These are phyloP conservation scores for Tinamus guttatus DNA, from an alignment of 2,113 vertebrate species.

Conservation along the genomic window DNA sequence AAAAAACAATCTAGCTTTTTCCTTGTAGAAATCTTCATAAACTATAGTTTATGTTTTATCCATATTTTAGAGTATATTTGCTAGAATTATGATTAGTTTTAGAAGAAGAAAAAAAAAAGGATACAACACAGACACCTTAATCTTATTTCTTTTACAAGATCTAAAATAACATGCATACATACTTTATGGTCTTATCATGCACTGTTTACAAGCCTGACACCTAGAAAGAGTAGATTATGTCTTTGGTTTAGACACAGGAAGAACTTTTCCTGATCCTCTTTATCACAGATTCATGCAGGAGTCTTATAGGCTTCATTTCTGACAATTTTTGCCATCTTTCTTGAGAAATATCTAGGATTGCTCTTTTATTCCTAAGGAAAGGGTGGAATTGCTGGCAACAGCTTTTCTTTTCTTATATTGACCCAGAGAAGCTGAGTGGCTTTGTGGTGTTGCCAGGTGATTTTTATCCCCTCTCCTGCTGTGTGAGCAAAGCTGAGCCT, in stretches of 20 bases:
- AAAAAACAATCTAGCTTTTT: background rate
- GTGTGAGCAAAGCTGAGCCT: background rate
- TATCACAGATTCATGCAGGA: background rate
- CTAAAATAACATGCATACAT: background rate
- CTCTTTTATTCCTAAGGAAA: background rate
- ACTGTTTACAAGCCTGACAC: background rate
- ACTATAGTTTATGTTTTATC: background rate
- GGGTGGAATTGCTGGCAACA: slow-evolving; percentile 13
- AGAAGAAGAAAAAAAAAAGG: background rate
- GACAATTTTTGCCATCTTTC: background rate
- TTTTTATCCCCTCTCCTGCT: slow-evolving; percentile 61
- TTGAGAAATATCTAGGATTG: background rate
- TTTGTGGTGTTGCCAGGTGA: slow-evolving; percentile 29
- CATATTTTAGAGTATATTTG: background rate
- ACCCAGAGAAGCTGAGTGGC: slow-evolving; percentile 19
- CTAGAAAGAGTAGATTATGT: background rate
- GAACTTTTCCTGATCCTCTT: background rate
- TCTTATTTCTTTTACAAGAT: background rate
- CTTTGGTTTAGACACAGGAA: background rate
- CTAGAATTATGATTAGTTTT: background rate
- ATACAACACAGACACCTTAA: background rate
- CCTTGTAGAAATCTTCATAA: background rate
- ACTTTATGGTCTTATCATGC: background rate
- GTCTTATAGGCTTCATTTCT: background rate
- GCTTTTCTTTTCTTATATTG: slow-evolving; percentile 40